A percentile compares a stretch with the other conserved stretches of the same genome.
Evolutionary conservation across 2,888 invertebrate species (phyloP).

Genomic region (Mycalesis mineus): DNA sequence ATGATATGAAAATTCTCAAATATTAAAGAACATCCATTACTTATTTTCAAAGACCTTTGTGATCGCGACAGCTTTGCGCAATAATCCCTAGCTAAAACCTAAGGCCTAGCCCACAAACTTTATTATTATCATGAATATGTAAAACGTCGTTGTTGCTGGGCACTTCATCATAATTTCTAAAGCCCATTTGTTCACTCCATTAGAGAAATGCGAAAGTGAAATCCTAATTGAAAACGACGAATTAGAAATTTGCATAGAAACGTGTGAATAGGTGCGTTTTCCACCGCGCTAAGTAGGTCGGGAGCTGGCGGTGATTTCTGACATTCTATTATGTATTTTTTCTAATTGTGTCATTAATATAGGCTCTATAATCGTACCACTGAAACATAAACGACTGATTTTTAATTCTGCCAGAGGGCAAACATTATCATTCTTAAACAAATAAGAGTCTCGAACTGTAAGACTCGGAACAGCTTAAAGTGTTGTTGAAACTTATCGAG

Average conservation of each 20-base stretch:
- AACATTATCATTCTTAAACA: no score
- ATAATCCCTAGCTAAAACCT: background rate
- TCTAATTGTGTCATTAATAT: no score
- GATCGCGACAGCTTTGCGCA: background rate
- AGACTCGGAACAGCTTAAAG: no score
- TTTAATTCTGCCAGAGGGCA: no score
- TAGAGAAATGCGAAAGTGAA: constrained; percentile 31
- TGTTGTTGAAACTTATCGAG: no score
- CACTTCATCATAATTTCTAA: constrained; percentile 16
- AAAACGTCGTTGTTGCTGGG: constrained; percentile 1
- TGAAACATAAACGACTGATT: no score
- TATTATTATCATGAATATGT: constrained; percentile 7
- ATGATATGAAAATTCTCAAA: no score
- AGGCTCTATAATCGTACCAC: no score
- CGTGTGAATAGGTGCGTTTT: constrained; percentile 33
- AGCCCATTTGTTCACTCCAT: constrained; percentile 23
- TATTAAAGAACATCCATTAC: no score
- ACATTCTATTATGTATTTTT: no score
- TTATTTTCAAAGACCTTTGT: background rate
- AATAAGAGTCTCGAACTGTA: no score
- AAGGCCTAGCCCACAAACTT: background rate
- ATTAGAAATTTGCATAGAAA: constrained; percentile 37
- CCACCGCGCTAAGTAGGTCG: constrained; percentile 16
- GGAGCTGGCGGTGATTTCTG: background rate
- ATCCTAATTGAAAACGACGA: constrained; percentile 35